Percentiles rank a stretch among this genome's conserved stretches.
Conservation (phyloP, 2,797 vertebrate genomes). For the Glyptemys insculpta region DNA sequence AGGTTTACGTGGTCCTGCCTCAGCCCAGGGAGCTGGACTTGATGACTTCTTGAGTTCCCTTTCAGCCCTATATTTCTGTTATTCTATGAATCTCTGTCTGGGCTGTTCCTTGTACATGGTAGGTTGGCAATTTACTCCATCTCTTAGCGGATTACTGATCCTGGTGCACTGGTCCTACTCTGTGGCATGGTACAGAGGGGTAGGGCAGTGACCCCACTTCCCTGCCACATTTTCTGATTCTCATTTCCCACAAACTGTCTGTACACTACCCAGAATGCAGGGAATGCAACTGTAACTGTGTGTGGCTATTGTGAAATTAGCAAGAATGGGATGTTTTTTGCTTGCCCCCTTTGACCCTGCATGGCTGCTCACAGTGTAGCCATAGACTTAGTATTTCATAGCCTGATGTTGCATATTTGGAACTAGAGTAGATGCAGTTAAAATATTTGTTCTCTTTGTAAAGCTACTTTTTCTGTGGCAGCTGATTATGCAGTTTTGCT, state of each 20-base stretch:
- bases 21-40: neutral
- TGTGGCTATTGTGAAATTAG: neutral
- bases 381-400: neutral
- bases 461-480: neutral
- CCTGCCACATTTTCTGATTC: neutral
- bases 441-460: neutral
- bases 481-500: neutral
- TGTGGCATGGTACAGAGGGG: neutral
- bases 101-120: accelerated
- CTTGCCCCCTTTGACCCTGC: neutral
- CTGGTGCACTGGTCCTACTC: neutral
- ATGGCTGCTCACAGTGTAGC: neutral
- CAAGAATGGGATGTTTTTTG: neutral
- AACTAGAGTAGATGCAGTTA: neutral
- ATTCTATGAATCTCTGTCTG: neutral
- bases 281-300: neutral
- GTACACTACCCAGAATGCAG: neutral
- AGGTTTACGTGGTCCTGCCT: neutral
- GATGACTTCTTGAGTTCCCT: neutral
- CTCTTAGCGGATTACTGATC: neutral
- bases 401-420: neutral
- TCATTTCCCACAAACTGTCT: neutral
- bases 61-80: neutral
- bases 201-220: neutral
- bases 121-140: accelerated